These are phyloP conservation scores for Reticulitermes speratus DNA, from an alignment of 1,140 invertebrate species.

Conservation along the genomic window DNA sequence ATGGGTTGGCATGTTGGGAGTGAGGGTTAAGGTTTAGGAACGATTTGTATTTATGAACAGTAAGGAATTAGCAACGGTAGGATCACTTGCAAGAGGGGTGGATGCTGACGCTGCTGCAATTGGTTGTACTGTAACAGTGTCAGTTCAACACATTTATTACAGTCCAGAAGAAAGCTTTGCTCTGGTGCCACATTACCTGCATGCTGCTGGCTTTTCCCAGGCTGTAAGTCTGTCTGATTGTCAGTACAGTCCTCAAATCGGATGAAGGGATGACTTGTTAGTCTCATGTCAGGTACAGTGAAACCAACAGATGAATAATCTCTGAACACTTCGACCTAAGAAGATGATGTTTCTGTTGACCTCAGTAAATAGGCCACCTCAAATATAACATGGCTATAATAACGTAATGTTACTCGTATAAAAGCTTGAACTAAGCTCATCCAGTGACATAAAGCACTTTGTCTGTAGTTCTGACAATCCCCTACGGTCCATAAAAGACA, in stretches of 20 bases:
- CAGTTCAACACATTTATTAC: conserved; percentile 26
- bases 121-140: conserved; percentile 44
- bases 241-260: background rate
- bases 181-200: background rate
- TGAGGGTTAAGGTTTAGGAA: conserved; percentile 40
- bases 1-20: too few relatives aligned
- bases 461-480: too few relatives aligned
- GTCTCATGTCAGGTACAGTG: background rate
- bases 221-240: background rate
- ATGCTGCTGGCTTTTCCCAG: background rate
- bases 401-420: too few relatives aligned
- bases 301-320: background rate
- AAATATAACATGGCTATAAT: too few relatives aligned
- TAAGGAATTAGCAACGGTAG: conserved; percentile 48
- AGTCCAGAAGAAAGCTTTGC: background rate
- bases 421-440: too few relatives aligned
- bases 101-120: conserved; percentile 47
- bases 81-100: conserved; percentile 57
- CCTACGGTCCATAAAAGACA: too few relatives aligned
- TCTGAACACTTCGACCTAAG: background rate
- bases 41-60: conserved; percentile 42
- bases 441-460: too few relatives aligned
- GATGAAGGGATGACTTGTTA: background rate
- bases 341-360: background rate
- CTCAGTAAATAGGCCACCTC: background rate